These are phyloP conservation scores for Nannospalax galili DNA, from an alignment of 2,113 vertebrate species.

Conservation along the genomic window DNA sequence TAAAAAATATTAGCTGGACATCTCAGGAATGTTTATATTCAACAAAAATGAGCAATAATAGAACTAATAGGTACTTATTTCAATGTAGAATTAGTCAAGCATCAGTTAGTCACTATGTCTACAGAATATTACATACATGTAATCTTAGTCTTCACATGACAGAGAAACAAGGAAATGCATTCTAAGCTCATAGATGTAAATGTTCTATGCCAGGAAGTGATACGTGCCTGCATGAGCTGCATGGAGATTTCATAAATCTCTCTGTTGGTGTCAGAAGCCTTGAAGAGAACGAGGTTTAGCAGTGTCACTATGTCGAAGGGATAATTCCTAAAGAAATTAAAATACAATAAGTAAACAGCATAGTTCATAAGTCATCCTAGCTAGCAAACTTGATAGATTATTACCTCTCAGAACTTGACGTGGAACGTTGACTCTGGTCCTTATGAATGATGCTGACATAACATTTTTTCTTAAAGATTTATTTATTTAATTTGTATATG, in stretches of 20 bases:
- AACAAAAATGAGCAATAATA: slow-evolving; percentile 14
- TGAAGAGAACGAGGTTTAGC: slow-evolving; percentile 98
- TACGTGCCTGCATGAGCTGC: slow-evolving; percentile 98
- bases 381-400: not conserved
- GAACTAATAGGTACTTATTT: not conserved
- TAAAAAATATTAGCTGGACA: not conserved
- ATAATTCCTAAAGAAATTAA: slow-evolving; percentile 94
- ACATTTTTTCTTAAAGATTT: not conserved
- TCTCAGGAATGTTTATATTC: slow-evolving; percentile 16
- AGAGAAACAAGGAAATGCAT: not conserved
- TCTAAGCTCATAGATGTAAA: not conserved
- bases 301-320: slow-evolving; percentile 97
- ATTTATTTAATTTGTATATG: not conserved
- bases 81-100: not conserved
- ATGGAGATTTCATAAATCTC: slow-evolving; percentile 99
- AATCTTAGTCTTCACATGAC: not conserved
- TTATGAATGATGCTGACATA: not conserved
- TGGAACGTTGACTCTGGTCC: not conserved
- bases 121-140: not conserved
- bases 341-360: slow-evolving; percentile 43
- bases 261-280: slow-evolving; percentile 97
- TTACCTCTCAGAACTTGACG: not conserved
- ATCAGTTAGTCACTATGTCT: not conserved
- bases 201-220: not conserved
- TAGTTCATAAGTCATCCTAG: slow-evolving; percentile 28